Evolutionary conservation across 2,113 vertebrate genomes (phyloP).

Genomic region (Xenotilapia caudafasciata): DNA sequence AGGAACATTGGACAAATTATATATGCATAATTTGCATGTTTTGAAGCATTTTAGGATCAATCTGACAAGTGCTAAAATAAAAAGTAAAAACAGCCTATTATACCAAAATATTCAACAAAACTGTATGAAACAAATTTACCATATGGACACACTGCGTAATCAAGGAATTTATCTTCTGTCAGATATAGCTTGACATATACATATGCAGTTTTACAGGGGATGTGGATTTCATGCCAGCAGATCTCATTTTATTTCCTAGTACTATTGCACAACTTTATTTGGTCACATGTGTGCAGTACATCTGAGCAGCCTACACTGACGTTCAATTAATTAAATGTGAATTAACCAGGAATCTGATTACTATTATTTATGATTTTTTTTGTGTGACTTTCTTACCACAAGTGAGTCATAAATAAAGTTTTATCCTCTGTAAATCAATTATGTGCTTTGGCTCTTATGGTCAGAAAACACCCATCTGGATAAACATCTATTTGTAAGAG

Average conservation of each 20-base stretch:
- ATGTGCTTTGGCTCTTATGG: neutral
- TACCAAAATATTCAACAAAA: neutral
- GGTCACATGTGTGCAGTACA: neutral
- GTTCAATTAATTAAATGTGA: neutral
- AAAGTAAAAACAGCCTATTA: neutral
- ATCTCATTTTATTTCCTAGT: neutral
- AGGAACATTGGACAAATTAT: neutral
- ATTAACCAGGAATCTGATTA: neutral
- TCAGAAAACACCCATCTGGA: slow-evolving; percentile 51
- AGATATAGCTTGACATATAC: neutral
- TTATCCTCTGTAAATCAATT: neutral
- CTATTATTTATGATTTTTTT: neutral
- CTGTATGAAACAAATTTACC: neutral
- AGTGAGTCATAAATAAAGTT: neutral
- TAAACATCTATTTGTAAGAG: slow-evolving; percentile 26
- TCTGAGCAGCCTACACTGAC: neutral
- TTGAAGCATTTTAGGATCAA: neutral
- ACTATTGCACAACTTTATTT: neutral
- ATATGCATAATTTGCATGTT: neutral
- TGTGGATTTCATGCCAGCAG: neutral
- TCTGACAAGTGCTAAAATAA: neutral
- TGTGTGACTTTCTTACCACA: neutral
- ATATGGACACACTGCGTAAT: neutral
- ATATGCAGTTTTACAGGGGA: neutral
- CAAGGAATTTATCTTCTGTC: neutral